Conservation (phyloP, 1,140 invertebrate species). For the Drosophila tristis region DNA sequence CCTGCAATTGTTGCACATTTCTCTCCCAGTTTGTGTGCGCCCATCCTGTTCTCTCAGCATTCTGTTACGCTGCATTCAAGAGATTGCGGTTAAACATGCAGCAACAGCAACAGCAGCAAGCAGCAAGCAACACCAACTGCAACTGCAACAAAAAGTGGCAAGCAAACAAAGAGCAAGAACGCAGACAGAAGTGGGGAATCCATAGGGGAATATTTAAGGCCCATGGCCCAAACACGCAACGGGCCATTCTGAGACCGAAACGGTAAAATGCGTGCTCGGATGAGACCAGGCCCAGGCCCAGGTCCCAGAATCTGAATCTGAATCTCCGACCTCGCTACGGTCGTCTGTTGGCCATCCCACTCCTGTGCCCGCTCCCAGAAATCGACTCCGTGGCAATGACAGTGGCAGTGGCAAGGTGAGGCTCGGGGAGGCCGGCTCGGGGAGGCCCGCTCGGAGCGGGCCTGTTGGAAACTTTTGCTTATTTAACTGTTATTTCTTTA, state of each 20-base stretch:
- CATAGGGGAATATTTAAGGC: constrained; percentile 20
- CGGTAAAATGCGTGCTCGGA: constrained; percentile 71
- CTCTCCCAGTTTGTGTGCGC: constrained; percentile 16
- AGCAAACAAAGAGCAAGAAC: not conserved
- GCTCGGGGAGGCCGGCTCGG: constrained; percentile 49
- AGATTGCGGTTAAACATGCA: constrained; percentile 65
- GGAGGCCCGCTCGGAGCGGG: constrained; percentile 10
- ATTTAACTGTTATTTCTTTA: constrained; percentile 67
- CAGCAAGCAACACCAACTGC: constrained; percentile 8
- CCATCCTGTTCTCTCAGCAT: constrained; percentile 9
- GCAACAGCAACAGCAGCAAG: constrained; percentile 9
- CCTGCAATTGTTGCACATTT: constrained; percentile 43
- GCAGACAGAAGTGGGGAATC: constrained; percentile 21
- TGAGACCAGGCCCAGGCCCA: constrained; percentile 17
- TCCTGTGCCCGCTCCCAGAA: constrained; percentile 4
- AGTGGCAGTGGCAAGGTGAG: not conserved
- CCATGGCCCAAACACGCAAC: constrained; percentile 23
- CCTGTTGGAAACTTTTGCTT: constrained; percentile 67
- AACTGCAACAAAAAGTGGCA: constrained; percentile 8
- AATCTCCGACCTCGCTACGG: not conserved
- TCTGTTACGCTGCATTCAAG: constrained; percentile 35
- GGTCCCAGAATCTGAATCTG: constrained; percentile 7
- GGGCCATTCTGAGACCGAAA: constrained; percentile 23
- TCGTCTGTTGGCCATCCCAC: constrained; percentile 1
- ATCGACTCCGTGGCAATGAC: not conserved